phyloP scores from a whole-genome alignment of 1,140 invertebrate genomes.

The Drosophila virilis region DNA sequence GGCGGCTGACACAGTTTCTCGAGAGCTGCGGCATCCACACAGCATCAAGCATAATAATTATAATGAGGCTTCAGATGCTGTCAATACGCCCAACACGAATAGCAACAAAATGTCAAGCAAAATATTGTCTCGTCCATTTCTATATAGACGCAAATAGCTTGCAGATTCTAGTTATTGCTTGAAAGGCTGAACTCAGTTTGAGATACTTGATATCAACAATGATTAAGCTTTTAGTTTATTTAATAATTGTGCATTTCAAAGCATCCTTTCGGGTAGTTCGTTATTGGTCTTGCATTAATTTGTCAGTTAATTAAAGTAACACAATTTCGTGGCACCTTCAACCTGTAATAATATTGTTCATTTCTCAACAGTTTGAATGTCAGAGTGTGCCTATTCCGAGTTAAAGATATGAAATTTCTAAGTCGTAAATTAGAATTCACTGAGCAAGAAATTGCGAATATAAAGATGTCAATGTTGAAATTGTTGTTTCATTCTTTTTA shows the following conservation, averaged over 20 bases:
- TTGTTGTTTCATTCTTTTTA: constrained; percentile 1
- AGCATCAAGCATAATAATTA: constrained; percentile 35
- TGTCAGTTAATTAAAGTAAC: no score
- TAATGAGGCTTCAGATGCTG: constrained; percentile 35
- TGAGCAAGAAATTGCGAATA: not conserved
- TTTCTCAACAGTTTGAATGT: no score
- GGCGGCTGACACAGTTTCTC: constrained; percentile 11
- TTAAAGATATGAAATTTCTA: not conserved
- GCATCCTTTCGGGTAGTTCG: no score
- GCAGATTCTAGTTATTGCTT: not conserved
- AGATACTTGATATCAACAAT: no score
- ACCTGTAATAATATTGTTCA: no score
- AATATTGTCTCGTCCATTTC: not conserved
- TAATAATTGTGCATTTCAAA: no score
- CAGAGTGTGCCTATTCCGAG: no score
- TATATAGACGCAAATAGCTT: not conserved
- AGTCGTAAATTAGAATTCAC: not conserved
- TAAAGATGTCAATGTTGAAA: not conserved
- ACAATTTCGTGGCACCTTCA: no score
- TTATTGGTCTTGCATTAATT: no score
- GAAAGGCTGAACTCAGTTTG: not conserved
- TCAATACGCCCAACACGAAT: constrained; percentile 30
- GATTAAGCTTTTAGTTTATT: no score
- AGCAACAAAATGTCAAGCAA: not conserved
- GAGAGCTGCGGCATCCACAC: constrained; percentile 11